A percentile compares a stretch with the other conserved stretches of the same genome.
Evolutionary conservation across 2,888 invertebrate genomes (phyloP).

Genomic region (Hyppa rectilinea): DNA sequence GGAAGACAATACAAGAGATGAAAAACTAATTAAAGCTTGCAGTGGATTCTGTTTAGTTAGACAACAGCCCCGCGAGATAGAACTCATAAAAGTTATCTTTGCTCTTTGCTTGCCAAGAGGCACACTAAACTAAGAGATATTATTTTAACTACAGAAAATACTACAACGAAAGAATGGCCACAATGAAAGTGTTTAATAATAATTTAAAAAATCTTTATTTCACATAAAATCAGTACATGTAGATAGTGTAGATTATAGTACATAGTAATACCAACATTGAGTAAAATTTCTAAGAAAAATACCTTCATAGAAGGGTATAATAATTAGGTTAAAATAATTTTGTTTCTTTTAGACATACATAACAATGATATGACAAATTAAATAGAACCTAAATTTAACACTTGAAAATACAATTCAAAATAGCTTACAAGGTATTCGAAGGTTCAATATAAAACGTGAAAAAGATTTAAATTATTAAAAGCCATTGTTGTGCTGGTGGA

Average conservation of each 20-base stretch:
- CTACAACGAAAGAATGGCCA: background rate
- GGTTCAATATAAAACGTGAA: slow-evolving; percentile 29
- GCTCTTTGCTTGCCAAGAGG: background rate
- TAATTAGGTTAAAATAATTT: slow-evolving; percentile 61
- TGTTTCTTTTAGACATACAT: slow-evolving; percentile 30
- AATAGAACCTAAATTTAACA: slow-evolving; percentile 35
- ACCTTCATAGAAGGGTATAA: slow-evolving; percentile 56
- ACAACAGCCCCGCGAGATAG: too few species aligned
- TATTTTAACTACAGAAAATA: background rate
- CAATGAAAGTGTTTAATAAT: background rate
- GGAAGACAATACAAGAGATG: background rate
- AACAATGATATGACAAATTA: slow-evolving; percentile 56
- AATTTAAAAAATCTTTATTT: slow-evolving; percentile 1
- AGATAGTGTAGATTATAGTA: slow-evolving; percentile 26
- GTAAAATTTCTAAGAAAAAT: slow-evolving; percentile 61
- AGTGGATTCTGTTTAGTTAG: too few species aligned
- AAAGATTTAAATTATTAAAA: slow-evolving; percentile 41
- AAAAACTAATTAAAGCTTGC: background rate
- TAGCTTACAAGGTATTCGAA: slow-evolving; percentile 56
- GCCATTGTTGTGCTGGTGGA: slow-evolving; percentile 29
- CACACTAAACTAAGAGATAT: background rate
- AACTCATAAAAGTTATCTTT: too few species aligned
- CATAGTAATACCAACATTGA: slow-evolving; percentile 51
- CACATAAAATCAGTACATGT: slow-evolving; percentile 29
- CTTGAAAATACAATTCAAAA: slow-evolving; percentile 58